Percentiles rank a stretch among this genome's conserved stretches.
Evolutionary conservation across 2,113 vertebrate species (phyloP).

Genomic region (Anoplopoma fimbria): DNA sequence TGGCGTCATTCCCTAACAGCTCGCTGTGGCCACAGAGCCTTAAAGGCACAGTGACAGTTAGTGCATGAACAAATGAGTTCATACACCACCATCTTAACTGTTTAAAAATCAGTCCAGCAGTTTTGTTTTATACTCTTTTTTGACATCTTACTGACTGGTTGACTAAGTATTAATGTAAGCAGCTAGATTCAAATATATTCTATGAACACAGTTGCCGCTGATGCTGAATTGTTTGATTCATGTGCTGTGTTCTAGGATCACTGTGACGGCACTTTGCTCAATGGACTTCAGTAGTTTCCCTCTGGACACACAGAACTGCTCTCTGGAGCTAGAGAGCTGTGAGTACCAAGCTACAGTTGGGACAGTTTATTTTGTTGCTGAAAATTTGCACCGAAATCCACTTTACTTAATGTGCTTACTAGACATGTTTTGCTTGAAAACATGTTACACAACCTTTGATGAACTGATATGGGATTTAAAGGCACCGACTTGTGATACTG

Average conservation of each 20-base stretch:
- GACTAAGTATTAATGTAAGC: neutral
- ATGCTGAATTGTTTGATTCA: slow-evolving; percentile 14
- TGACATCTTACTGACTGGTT: neutral
- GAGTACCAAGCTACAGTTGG: slow-evolving; percentile 80
- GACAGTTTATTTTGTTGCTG: slow-evolving; percentile 9
- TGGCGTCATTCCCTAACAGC: slow-evolving; percentile 13
- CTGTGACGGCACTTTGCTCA: slow-evolving; percentile 92
- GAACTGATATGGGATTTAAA: slow-evolving; percentile 27
- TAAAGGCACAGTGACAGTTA: neutral
- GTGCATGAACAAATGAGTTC: neutral
- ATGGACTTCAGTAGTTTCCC: slow-evolving; percentile 97
- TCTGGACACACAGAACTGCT: slow-evolving; percentile 94
- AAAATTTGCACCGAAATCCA: slow-evolving; percentile 10
- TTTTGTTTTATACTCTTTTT: neutral
- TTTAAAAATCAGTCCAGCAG: neutral
- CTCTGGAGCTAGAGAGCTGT: slow-evolving; percentile 95
- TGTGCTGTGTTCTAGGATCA: slow-evolving; percentile 86
- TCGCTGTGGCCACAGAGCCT: neutral
- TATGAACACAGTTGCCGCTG: neutral
- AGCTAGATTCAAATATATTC: neutral
- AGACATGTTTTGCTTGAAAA: slow-evolving; percentile 12
- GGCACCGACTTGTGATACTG: neutral
- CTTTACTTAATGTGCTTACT: slow-evolving; percentile 13
- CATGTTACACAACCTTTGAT: slow-evolving; percentile 33
- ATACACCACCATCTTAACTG: neutral